Percentiles rank a stretch among this genome's conserved stretches.
Conservation (phyloP, 2,113 vertebrate species). For the Apus apus region DNA sequence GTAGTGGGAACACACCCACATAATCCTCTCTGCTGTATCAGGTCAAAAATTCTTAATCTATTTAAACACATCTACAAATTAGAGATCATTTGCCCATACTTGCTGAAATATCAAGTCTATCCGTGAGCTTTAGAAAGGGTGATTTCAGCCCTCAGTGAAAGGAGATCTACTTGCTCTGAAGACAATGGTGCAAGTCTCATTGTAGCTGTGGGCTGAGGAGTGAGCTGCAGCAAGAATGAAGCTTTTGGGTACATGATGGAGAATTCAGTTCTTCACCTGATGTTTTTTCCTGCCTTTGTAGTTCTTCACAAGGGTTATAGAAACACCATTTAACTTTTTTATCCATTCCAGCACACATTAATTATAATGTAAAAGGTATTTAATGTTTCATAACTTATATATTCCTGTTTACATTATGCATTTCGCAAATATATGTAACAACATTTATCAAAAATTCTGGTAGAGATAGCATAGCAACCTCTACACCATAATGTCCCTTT, state of each 20-base stretch:
- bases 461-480: neutral
- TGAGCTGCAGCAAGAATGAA: neutral
- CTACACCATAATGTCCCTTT: neutral
- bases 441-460: neutral
- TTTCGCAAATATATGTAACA: neutral
- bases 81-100: neutral
- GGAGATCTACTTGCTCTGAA: neutral
- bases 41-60: neutral
- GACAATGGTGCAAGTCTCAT: accelerated
- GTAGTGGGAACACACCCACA: neutral
- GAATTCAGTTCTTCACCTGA: neutral
- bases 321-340: neutral
- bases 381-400: neutral
- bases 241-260: neutral
- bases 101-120: neutral
- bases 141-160: neutral
- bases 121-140: neutral
- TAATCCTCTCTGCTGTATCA: neutral
- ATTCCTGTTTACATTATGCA: neutral
- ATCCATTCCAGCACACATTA: neutral
- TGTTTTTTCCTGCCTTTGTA: neutral
- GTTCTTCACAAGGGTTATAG: neutral
- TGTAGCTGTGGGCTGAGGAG: neutral
- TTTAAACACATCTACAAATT: neutral
- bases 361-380: neutral